Evolutionary conservation across 2,797 vertebrate genomes (phyloP), one percentile per base, ranked within the genome.

Genomic region (Cyprinella venusta): DNA sequence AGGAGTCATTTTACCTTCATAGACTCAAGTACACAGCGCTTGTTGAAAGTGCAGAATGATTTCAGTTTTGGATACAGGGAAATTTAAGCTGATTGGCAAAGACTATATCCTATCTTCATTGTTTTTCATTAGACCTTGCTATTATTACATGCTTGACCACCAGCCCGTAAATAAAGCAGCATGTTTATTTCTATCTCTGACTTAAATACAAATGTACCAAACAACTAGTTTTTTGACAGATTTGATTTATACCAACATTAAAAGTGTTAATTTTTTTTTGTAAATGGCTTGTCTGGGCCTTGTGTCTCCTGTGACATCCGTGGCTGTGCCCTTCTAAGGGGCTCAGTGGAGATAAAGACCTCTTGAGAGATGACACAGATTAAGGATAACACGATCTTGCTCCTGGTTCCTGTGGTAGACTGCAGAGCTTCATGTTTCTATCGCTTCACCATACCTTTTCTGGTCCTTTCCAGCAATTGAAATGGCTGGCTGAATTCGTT

Each of bases 401-500:
- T 72, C 74, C 75, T 82, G 63, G 80, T 63, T 72, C 15, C 45
- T 86, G 71, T 56, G 42, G 67, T 86, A 48, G 5, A 67, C 64
- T 63, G 56, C 54, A 71, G 18, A 54, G 38, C 50, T 79, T 61
- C 72, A 56, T 40, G 54, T 68, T 61, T 56, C 52, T 74, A 19
- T 80, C 67, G 54, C 70, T 59, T 82, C 40, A n/a, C 76, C 81
- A 78, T 67, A 68, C 79, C 72, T 52, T 78, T 65, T 5, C 24
- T 83, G 42, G n/a, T 83, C 24, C 71, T 76, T 15, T 50, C 78
- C 33, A 76, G 85, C 85, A 52, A 81, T 85, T 85, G 33, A 89
- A 85, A 88, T 87, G 86, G 84, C 88, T 88, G 77, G 82, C 54
- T 77, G 26, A 75, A 54, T 81, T 86, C 84, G 59, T 48, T 88